Conservation (phyloP, 1,140 invertebrate genomes). For the Drosophila rhopaloa region DNA sequence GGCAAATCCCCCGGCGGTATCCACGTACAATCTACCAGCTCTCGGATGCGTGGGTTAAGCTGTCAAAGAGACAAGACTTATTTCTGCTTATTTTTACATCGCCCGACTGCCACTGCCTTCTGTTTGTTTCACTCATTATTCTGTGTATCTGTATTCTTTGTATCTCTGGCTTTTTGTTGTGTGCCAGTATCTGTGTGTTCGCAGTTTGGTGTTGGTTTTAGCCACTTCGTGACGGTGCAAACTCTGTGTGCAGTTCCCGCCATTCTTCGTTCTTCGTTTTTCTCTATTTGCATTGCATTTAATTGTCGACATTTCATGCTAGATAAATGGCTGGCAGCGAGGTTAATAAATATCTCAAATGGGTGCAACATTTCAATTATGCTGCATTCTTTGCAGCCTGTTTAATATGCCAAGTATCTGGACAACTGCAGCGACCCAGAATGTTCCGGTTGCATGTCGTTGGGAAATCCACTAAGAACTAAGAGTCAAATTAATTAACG, state of each 20-base stretch:
- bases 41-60: constrained; percentile 75
- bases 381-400: constrained; percentile 18
- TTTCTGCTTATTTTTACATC: constrained; percentile 80
- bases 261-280: constrained; percentile 32
- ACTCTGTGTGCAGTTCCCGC: constrained; percentile 49
- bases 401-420: constrained; percentile 48
- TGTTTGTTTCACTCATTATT: constrained; percentile 46
- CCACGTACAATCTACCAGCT: constrained; percentile 45
- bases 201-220: constrained; percentile 26
- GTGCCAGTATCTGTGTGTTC: constrained; percentile 15
- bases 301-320: constrained; percentile 75
- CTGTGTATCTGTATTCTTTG: constrained; percentile 26
- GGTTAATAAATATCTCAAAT: constrained; percentile 58
- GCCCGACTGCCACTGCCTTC: constrained; percentile 31
- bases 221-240: constrained; percentile 65
- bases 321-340: constrained; percentile 67
- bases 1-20: constrained; percentile 40
- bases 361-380: constrained; percentile 55
- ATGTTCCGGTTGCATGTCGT: constrained; percentile 37
- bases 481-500: constrained; percentile 31
- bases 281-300: constrained; percentile 72
- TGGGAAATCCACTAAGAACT: background rate
- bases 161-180: constrained; percentile 17
- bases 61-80: constrained; percentile 81
- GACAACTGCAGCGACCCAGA: constrained; percentile 35